phyloP scores from a whole-genome alignment of 2,888 invertebrate genomes.

The Ypsolopha sequella region DNA sequence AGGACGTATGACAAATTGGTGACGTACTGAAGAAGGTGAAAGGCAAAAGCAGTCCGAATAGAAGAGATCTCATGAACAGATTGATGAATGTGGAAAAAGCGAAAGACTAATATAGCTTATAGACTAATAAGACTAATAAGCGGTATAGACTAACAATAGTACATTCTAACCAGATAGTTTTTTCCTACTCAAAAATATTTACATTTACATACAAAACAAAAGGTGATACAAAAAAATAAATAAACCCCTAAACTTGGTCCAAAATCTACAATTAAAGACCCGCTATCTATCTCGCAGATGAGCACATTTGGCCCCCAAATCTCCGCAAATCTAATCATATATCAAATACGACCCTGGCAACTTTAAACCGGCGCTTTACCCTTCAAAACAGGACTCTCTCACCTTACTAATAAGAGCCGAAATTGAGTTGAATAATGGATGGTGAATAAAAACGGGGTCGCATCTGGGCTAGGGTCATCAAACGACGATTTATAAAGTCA shows the following conservation, averaged over 20 bases:
- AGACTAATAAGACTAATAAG: no score
- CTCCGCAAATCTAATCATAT: conserved; percentile 54
- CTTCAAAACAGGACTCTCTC: neutral
- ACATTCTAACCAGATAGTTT: no score
- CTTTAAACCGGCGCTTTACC: conserved; percentile 17
- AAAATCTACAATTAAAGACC: conserved; percentile 1
- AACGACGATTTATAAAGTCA: conserved; percentile 37
- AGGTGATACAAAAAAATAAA: conserved; percentile 3
- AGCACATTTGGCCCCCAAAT: conserved; percentile 18
- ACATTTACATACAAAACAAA: no score
- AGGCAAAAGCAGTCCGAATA: no score
- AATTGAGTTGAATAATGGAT: neutral
- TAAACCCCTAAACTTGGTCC: neutral
- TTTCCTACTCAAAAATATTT: no score
- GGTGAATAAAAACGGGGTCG: neutral
- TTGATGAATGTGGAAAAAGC: no score
- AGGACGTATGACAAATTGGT: no score
- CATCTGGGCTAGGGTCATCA: conserved; percentile 8
- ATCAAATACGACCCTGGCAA: conserved; percentile 12
- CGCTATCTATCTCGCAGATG: conserved; percentile 1
- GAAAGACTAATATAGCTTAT: no score
- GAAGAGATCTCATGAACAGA: no score
- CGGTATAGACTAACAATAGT: no score
- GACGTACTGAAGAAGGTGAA: no score
- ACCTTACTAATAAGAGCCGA: neutral